Base-by-base conservation (phyloP, 2,113 vertebrate species). In the Hirundichthys speculiger region DNA sequence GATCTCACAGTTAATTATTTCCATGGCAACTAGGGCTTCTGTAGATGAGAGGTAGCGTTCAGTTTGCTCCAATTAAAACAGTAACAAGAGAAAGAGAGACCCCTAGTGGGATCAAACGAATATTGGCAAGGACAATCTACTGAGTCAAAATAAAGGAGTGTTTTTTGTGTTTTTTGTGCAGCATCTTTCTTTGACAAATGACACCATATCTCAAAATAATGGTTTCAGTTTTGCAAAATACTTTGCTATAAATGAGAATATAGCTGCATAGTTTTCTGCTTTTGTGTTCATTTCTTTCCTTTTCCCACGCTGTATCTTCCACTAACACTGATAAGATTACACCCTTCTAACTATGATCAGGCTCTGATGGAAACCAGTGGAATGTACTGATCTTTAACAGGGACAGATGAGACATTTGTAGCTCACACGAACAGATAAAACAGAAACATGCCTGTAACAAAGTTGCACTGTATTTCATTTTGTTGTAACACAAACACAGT, bases 1-100 rank as follows among this genome's bases (percentile, higher is more conserved):
- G 90, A 89, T 91, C 88, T 89, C 83, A 64, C 72, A 63, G 85
- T 90, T 93, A 93, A 93, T 93, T 91, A 93, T 93, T 93, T 88
- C 91, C 90, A 93, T 93, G 86, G 91, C 90, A 93, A 93, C 91
- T 85, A 75, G 72, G 75, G 85, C 81, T 84, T 78, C 74, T 71
- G 76, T 83, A 80, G 80, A 86, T 88, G 82, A 63, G 83, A 87
- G 83, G 76, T 64, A 57, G 71, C 39, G 20, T 83, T 70, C 75
- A 73, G 67, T 53, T 54, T 41, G 73, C 54, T 41, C 59, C 41
- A 53, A 61, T 46, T 19, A 34, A 54, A 53, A 19, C 45, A 30
- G 27, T 46, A 11, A 48, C 19, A 57, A 15, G 87, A 77, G 60
- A 78, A 69, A 84, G 72, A 86, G 89, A 64, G 91, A 80, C 91